Conservation (phyloP, 2,797 vertebrate species). For the Tinamus major region DNA sequence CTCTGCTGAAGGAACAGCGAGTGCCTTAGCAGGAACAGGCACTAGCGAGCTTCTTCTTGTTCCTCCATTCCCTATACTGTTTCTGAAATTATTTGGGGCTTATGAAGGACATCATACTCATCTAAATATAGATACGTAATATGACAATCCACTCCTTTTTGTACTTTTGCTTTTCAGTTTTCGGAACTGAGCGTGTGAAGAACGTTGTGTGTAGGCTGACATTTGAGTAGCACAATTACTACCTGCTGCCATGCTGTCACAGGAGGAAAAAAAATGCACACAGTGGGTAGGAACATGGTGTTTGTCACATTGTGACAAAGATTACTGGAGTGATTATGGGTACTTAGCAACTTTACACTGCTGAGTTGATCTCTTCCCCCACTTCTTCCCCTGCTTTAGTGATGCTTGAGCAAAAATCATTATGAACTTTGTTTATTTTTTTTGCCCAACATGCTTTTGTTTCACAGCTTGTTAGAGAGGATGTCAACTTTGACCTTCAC, state of each 20-base stretch:
- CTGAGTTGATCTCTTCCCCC: neutral
- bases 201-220: slow-evolving; percentile 59
- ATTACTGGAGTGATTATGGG: slow-evolving; percentile 24
- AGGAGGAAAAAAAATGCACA: neutral
- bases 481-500: neutral
- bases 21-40: neutral
- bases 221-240: slow-evolving; percentile 57
- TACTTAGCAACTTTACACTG: slow-evolving; percentile 44
- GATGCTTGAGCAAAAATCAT: slow-evolving; percentile 18
- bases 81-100: slow-evolving; percentile 8
- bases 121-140: slow-evolving; percentile 47
- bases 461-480: neutral
- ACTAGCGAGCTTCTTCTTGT: neutral
- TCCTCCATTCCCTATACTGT: neutral
- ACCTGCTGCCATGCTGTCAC: slow-evolving; percentile 64
- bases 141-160: slow-evolving; percentile 38
- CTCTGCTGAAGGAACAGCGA: neutral
- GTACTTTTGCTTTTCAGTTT: slow-evolving; percentile 26
- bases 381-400: neutral
- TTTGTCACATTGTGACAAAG: slow-evolving; percentile 45
- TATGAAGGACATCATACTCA: neutral
- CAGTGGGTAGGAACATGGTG: neutral
- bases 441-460: neutral
- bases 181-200: slow-evolving; percentile 35
- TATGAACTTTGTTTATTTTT: neutral